phyloP scores from a whole-genome alignment of 2,888 invertebrate species.

The Nyleta sp. region DNA sequence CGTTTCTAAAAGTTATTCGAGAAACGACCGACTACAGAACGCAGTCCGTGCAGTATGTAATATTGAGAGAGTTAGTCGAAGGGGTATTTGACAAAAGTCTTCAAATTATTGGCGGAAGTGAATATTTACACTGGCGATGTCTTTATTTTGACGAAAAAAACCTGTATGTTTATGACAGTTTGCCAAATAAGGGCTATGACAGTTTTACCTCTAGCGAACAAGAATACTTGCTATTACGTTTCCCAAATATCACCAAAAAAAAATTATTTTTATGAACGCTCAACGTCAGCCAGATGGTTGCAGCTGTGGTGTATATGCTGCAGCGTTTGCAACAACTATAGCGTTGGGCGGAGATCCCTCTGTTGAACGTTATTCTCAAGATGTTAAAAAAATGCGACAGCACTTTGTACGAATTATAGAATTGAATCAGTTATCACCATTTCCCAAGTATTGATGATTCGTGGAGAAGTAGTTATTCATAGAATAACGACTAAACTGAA shows the following conservation, averaged over 20 bases:
- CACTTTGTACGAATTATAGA: slow-evolving; percentile 4
- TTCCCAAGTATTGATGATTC: too few species aligned
- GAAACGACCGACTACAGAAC: slow-evolving; percentile 9
- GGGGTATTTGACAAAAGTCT: not conserved
- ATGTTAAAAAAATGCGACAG: not conserved
- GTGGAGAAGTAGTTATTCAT: too few species aligned
- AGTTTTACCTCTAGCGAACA: not conserved
- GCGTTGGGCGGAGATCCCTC: not conserved
- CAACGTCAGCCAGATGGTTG: not conserved
- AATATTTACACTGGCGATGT: not conserved
- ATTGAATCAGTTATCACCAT: too few species aligned
- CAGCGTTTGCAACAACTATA: slow-evolving; percentile 13
- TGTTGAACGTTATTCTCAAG: not conserved
- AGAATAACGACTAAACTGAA: too few species aligned
- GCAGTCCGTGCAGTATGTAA: slow-evolving; percentile 2
- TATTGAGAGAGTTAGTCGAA: not conserved
- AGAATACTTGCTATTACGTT: slow-evolving; percentile 14
- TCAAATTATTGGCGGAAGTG: slow-evolving; percentile 15
- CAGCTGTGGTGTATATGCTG: slow-evolving; percentile 11
- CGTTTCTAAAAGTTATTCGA: slow-evolving; percentile 17
- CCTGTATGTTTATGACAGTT: slow-evolving; percentile 9
- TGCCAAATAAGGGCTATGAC: not conserved
- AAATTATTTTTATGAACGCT: not conserved
- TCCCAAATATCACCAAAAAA: not conserved
- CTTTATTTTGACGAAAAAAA: slow-evolving; percentile 3